Conservation (phyloP, 2,113 vertebrate genomes). For the Maccullochella peelii region DNA sequence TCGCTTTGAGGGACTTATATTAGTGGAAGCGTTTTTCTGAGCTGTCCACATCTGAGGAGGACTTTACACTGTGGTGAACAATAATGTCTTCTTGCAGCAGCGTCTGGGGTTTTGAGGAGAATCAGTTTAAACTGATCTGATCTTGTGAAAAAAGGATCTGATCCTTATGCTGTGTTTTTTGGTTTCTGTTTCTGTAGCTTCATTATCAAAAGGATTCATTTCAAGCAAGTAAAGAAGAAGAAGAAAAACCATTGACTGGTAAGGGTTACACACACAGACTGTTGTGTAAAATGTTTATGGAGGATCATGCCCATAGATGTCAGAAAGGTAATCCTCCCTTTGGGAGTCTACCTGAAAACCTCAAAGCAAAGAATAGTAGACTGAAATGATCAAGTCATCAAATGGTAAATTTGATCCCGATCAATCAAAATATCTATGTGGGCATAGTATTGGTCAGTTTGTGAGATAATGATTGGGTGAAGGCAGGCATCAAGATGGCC, state of each 20-base stretch:
- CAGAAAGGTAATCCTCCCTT: background rate
- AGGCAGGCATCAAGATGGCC: too few relatives aligned
- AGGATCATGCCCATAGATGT: background rate
- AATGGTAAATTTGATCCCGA: background rate
- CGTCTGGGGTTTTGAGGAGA: background rate
- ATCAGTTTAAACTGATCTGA: background rate
- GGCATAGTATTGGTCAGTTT: background rate
- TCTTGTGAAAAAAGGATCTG: background rate
- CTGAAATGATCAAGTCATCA: background rate
- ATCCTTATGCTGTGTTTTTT: background rate
- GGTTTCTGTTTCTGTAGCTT: constrained; percentile 25
- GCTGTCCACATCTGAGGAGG: background rate
- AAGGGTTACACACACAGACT: constrained; percentile 24
- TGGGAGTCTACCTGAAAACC: background rate
- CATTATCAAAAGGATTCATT: constrained; percentile 40
- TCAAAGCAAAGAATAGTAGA: background rate
- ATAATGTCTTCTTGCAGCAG: background rate
- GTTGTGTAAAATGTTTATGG: background rate
- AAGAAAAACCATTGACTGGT: constrained; percentile 51
- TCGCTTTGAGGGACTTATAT: background rate
- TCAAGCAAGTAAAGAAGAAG: constrained; percentile 45
- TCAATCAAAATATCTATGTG: background rate
- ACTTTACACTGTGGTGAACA: background rate
- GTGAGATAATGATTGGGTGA: too few relatives aligned
- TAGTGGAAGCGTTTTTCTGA: background rate